Evolutionary conservation across 1,140 invertebrate species (phyloP), one percentile per base, ranked within the genome.

Genomic region (Portunus trituberculatus): DNA sequence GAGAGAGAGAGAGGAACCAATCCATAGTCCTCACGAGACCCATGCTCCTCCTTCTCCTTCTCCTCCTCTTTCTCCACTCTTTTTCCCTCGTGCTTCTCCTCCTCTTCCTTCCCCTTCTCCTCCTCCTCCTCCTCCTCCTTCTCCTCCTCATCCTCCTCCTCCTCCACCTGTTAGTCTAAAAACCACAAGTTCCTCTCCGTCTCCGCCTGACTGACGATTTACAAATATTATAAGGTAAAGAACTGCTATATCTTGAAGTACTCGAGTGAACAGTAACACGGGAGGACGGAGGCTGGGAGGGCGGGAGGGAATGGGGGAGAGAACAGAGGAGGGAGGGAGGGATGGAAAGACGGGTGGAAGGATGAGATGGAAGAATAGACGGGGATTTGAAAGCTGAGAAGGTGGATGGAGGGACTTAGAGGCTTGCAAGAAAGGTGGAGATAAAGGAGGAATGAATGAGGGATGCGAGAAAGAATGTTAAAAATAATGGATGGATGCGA

Each of bases 161-260:
- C 86, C 86, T n/a, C 31, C 67, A 76, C 67, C 67, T 76, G 67
- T 76, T 76, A 76, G 67, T n/a, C 67, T 25, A 76, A 76, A 76
- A 39, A 45, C 45, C 86, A 39, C 45, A 46, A 88, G 31, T 88
- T 32, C 45, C 86, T 46, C 31, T n/a, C 31, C 45, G 4, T 46
- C 86, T 20, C 29, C 31, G 31, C n/a, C 31, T 32, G 31, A 45
- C 86, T 88, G 31, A 88, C 45, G 67, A n/a, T 88, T 88, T 31
- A 86, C 84, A 31, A 86, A 45, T 20, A 88, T 32, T 46, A 32
- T 88, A 88, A 32, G 16, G 45, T 31, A 20, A 28, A 76, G 67
- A 76, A 76, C 67, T 25, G 6, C 67, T 76, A 7, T 76, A 76
- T 76, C 67, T n/a, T 39, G 67, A n/a, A 25, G 67, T 25, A 7